Evolutionary conservation across 2,113 vertebrate genomes (phyloP), one percentile per base, ranked within the genome.

Genomic region (Peucedramus taeniatus): DNA sequence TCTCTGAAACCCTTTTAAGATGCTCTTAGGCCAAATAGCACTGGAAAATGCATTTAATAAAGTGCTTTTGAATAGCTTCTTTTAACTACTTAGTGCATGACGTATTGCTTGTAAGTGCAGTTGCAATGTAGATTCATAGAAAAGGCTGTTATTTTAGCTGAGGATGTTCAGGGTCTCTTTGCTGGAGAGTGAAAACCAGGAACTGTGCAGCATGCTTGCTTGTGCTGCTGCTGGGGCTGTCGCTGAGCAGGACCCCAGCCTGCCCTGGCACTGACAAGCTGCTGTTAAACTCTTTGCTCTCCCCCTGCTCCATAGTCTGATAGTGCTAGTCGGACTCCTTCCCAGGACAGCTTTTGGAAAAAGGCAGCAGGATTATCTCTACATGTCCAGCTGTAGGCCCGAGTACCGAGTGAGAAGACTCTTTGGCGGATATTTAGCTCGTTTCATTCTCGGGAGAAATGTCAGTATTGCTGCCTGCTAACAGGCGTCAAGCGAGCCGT

Each of bases 401-500:
- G 60, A 80, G 17, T 40, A 23, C 42, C 30, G 6, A 0, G 0
- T 4, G 64, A 57, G 42, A 26, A 24, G 49, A 24, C 65, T 35
- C 11, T 53, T 61, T 42, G 65, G 39, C 11, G 40, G 33, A 20
- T 45, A 31, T 63, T 70, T 35, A 44, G 30, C 33, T 50, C 21
- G 1, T 39, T 44, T 64, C 18, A 4, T 51, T 76, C 35, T 70
- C 26, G 1, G 51, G 15, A 61, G 82, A 22, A 26, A 7, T 33
- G 10, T 39, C 40, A 15, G 0, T 10, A 1, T 18, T 50, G 75
- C 17, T 5, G 19, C 13, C 40, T 2, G 20, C 45, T 42, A 31
- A 2, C 10, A 9, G n/a, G 28, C 7, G 4, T 3, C 28, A 6
- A 9, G 28, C 0, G 31, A 37, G 54, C 18, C 3, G 4, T 19